Evolutionary conservation across 2,888 invertebrate species (phyloP), one percentile per base, ranked within the genome.

Genomic region (Drosophila mimetica): DNA sequence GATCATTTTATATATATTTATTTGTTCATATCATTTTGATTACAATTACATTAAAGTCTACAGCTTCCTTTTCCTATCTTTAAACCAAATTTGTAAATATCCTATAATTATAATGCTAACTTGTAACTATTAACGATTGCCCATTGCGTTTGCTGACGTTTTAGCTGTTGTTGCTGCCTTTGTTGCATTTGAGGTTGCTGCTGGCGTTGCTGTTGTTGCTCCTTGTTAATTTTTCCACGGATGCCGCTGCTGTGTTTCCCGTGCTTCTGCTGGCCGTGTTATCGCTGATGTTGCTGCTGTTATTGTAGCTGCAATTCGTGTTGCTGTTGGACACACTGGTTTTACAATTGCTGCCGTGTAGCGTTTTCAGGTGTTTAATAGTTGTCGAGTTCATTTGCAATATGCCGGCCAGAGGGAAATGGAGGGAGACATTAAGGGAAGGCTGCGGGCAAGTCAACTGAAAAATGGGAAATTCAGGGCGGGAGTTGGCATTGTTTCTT

Each of bases 401-500:
- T 51, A 36, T 63, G 51, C 30, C 22, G n/a, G 63, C 52, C 20
- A 36, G 52, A 4, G 37, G 28, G 20, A 8, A 36, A 18, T 1
- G 53, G 30, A 9, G 5, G 22, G 41, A 41, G 25, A 16, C 59
- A 59, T 37, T 48, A 39, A 22, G 50, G 48, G 37, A 18, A n/a
- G 7, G 32, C 58, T 37, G 57, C 34, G 39, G 60, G 59, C 30
- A 32, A 42, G 46, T 39, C 46, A 39, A 18, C 51, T 63, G 52
- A 50, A 61, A 50, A 64, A 51, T 64, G 51, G 51, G 20, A 22
- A 63, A 44, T 52, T 63, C 44, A 14, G 64, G 63, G 72, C 28
- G 25, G 46, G 39, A 25, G 65, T 58, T 73, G 54, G 34, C 53
- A 53, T 59, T 67, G 65, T 73, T 67, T 65, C 53, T 77, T 79